phyloP scores from a whole-genome alignment of 2,113 vertebrate genomes.

The Dascyllus trimaculatus region DNA sequence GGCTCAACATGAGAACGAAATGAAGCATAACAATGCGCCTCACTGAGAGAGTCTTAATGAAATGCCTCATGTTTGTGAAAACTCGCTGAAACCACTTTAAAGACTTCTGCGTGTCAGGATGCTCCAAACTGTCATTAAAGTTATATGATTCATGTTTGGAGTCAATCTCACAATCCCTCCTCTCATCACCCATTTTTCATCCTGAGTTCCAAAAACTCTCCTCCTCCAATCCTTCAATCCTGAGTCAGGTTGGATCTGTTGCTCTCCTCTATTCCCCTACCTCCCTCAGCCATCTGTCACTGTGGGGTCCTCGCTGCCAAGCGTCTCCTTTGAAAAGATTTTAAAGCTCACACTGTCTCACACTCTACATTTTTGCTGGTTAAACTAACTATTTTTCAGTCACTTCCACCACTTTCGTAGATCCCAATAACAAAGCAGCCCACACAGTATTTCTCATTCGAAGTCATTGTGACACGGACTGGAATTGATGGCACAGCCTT shows the following conservation, averaged over 20 bases:
- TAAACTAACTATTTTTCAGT: slow-evolving; percentile 52
- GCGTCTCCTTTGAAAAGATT: slow-evolving; percentile 65
- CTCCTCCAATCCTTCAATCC: slow-evolving; percentile 60
- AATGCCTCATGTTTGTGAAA: slow-evolving; percentile 47
- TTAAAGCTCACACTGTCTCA: slow-evolving; percentile 59
- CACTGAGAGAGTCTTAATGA: slow-evolving; percentile 24
- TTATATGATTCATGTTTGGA: slow-evolving; percentile 66
- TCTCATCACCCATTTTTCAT: slow-evolving; percentile 61
- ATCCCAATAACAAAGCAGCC: slow-evolving; percentile 4
- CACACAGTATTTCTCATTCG: not conserved
- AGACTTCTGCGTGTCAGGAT: slow-evolving; percentile 22
- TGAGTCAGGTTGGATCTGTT: slow-evolving; percentile 72
- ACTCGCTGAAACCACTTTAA: slow-evolving; percentile 42
- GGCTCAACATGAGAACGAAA: slow-evolving; percentile 22
- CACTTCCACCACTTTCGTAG: slow-evolving; percentile 14
- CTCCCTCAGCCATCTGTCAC: slow-evolving; percentile 83
- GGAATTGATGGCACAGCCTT: not conserved
- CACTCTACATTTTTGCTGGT: slow-evolving; percentile 39
- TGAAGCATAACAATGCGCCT: slow-evolving; percentile 29
- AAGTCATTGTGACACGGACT: not conserved
- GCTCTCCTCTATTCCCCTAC: slow-evolving; percentile 71
- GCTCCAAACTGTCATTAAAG: slow-evolving; percentile 63
- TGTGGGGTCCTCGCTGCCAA: slow-evolving; percentile 68
- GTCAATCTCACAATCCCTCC: slow-evolving; percentile 47
- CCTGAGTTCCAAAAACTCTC: slow-evolving; percentile 65